phyloP scores from a whole-genome alignment of 2,888 invertebrate genomes.

The Nasonovia ribisnigri region DNA sequence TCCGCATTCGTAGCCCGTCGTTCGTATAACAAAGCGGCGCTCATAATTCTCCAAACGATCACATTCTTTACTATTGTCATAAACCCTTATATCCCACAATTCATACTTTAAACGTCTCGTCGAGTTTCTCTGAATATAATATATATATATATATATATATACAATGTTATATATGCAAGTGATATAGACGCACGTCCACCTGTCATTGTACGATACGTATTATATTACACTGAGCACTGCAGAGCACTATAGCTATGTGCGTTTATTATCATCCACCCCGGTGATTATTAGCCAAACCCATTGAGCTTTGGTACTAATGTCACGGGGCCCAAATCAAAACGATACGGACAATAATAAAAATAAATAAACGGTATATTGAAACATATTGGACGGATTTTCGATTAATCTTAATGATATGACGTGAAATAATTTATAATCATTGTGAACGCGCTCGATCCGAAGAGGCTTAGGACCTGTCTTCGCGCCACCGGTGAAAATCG shows the following conservation, averaged over 20 bases:
- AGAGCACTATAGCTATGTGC: not conserved
- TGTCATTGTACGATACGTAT: not conserved
- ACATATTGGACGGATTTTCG: not conserved
- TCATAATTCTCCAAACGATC: conserved; percentile 34
- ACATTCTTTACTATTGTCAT: conserved; percentile 26
- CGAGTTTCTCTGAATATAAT: not conserved
- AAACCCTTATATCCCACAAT: not conserved
- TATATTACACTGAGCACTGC: not conserved
- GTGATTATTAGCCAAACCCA: not conserved
- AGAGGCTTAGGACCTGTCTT: not conserved
- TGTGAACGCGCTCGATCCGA: not conserved
- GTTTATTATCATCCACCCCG: not conserved
- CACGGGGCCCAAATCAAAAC: not conserved
- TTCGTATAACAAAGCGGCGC: not conserved
- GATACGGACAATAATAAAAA: not conserved
- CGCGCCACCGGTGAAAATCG: not conserved
- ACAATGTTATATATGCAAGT: not conserved
- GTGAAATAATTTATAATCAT: conserved; percentile 11
- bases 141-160: no score
- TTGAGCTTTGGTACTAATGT: not conserved
- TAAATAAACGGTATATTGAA: conserved; percentile 9
- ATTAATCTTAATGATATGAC: conserved; percentile 14
- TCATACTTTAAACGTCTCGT: not conserved
- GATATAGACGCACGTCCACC: not conserved
- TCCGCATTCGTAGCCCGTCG: not conserved